Evolutionary conservation across 2,888 invertebrate species (phyloP), one percentile per base, ranked within the genome.

Genomic region (Pseudoips prasinana): DNA sequence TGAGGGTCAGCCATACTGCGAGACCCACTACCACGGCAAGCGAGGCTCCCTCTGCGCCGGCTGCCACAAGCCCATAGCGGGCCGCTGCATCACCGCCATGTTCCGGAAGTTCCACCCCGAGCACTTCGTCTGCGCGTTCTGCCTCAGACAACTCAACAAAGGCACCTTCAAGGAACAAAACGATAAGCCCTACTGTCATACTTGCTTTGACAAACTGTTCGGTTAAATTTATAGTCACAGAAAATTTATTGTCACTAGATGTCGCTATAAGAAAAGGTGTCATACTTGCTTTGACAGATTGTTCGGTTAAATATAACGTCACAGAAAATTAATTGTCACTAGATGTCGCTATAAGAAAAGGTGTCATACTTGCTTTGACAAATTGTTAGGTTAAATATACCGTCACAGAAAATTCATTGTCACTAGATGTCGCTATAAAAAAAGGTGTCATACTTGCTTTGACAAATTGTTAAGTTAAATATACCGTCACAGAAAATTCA

Each of bases 41-140:
- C 92, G 98, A 17, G 99, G 99, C 32, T 98, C 98, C 0, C 91
- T 99, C 3, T 99, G 99, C 83, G 98, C 98, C 44, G 97, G 97
- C 45, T 99, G 99, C 80, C 97, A 98, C 78, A 97, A 98, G 72
- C 98, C 99, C 8, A 98, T 99, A 64, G 96, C 96, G 30, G 97
- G 97, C 35, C 94, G 99, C 20, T 99, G 99, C 86, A 98, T 99
- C 76, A 99, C 99, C 0, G 99, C 99, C 49, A 98, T 99, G 98
- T 98, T 97, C 89, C 91, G 96, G 59, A 99, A 99, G 88, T 99
- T 98, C 91, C 99, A 99, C 84, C 99, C 99, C 0, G 99, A 99
- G 77, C 99, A 99, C 88, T 99, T 99, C 76, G 98, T 98, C 4
- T 99, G 99, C 90, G 98, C 98, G n/a, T 99, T 98, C 90, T 99